Conservation (phyloP, 2,888 invertebrate species). For the Pterobdella sp. region DNA sequence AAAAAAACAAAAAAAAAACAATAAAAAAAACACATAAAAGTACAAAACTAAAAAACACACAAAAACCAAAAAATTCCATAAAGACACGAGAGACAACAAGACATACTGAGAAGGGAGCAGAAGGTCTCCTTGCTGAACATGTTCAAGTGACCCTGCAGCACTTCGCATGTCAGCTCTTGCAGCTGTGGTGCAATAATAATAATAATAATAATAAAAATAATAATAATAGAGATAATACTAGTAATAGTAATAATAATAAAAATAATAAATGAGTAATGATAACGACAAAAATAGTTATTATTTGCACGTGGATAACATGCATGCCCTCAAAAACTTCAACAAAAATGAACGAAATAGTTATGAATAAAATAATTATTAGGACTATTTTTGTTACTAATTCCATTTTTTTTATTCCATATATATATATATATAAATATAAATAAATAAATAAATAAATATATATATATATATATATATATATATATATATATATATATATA, state of each 20-base stretch:
- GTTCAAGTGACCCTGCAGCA: slow-evolving; percentile 70
- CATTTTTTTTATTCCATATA: too few species aligned
- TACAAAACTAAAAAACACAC: too few species aligned
- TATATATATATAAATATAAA: too few species aligned
- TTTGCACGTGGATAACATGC: neutral
- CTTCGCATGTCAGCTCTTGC: slow-evolving; percentile 79
- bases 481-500: too few species aligned
- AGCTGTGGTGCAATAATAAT: slow-evolving; percentile 57
- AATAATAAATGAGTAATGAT: neutral
- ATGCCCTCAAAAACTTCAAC: neutral
- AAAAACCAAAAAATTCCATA: too few species aligned
- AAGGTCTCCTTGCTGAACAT: slow-evolving; percentile 55
- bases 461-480: too few species aligned
- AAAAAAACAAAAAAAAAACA: too few species aligned
- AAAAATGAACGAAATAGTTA: neutral
- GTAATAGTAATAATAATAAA: slow-evolving; percentile 2
- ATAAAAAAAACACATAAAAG: too few species aligned
- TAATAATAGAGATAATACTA: neutral
- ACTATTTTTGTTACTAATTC: too few species aligned
- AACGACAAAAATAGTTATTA: too few species aligned
- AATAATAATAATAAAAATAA: neutral
- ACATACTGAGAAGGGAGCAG: slow-evolving; percentile 52
- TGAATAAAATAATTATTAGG: neutral
- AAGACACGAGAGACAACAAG: slow-evolving; percentile 19
- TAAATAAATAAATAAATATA: too few species aligned